Evolutionary conservation across 2,797 vertebrate species (phyloP).

Genomic region (Chaunax sp.): DNA sequence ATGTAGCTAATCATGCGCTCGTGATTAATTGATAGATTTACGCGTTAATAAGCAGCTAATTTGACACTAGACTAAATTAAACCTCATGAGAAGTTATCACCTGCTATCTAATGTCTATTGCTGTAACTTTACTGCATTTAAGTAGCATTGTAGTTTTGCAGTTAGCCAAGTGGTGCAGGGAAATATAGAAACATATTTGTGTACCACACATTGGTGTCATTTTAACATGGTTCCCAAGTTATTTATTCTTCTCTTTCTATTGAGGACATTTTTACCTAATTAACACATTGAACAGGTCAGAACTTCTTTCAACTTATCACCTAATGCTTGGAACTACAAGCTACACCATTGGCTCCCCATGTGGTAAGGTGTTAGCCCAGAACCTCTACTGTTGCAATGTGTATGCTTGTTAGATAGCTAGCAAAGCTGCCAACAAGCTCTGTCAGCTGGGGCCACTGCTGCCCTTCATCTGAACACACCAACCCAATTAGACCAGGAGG

Average conservation of each 20-base stretch:
- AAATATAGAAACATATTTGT: not conserved
- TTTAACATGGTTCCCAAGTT: too few species aligned
- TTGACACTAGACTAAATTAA: too few species aligned
- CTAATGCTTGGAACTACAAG: not conserved
- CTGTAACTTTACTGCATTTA: not conserved
- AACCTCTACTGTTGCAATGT: too few species aligned
- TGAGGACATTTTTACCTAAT: not conserved
- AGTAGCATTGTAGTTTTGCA: too few species aligned
- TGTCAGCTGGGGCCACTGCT: conserved; percentile 32
- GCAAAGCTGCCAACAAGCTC: too few species aligned
- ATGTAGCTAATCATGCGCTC: not conserved
- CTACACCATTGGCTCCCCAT: not conserved
- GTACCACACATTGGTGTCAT: too few species aligned
- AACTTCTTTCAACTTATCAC: not conserved
- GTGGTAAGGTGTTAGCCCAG: not conserved
- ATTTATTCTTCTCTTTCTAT: not conserved
- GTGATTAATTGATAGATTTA: not conserved
- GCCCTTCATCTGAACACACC: not conserved
- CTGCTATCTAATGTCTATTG: not conserved
- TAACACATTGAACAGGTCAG: not conserved
- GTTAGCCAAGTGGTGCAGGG: not conserved
- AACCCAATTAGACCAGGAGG: too few species aligned
- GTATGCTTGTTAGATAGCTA: too few species aligned
- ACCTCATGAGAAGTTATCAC: not conserved
- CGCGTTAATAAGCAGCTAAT: not conserved